Evolutionary conservation across 1,140 invertebrate species (phyloP), one percentile per base, ranked within the genome.

Genomic region (Microplitis demolitor): DNA sequence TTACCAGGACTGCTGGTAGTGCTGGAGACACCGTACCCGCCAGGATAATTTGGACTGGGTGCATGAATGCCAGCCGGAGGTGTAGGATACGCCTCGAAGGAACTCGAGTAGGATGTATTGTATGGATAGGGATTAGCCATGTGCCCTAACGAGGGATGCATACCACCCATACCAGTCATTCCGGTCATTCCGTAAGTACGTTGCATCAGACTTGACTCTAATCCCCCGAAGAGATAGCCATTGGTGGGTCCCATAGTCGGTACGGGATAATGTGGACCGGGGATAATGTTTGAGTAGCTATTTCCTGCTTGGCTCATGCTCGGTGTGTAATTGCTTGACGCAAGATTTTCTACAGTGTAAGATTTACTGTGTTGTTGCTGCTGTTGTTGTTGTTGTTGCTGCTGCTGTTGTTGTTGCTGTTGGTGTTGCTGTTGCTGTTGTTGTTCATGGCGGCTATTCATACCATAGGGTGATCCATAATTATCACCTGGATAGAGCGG

Each of bases 311-410:
- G 81, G 51, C 77, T 83, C 75, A 84, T 82, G 67, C 83, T 86
- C 1, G 85, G 84, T 9, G 84, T 86, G 66, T 85, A 86, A 72
- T 86, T 87, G 74, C 84, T 87, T n/a, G 86, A 86, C 4, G 85
- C 83, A 0, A 87, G 79, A 73, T 87, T 87, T 66, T 87, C 86
- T 14, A 87, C 85, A 0, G 86, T 86, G 58, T 87, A 87, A 0
- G 84, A 85, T 66, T 87, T 87, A 73, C 85, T 87, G 72, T 86
- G 85, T 4, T 85, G 83, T 5, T 84, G 84, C 4, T 84, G 81
- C 1, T 85, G 83, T 3, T 85, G 81, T 37, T 79, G 77, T 0
- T 82, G 78, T 0, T 78, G 78, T 0, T 78, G 76, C 9, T 78
- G 75, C 13, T 75, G 74, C 0, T 74, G 73, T 0, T 75, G 73